Base-by-base conservation (phyloP, 1,140 invertebrate species). In the Scaptomyza hsui region DNA sequence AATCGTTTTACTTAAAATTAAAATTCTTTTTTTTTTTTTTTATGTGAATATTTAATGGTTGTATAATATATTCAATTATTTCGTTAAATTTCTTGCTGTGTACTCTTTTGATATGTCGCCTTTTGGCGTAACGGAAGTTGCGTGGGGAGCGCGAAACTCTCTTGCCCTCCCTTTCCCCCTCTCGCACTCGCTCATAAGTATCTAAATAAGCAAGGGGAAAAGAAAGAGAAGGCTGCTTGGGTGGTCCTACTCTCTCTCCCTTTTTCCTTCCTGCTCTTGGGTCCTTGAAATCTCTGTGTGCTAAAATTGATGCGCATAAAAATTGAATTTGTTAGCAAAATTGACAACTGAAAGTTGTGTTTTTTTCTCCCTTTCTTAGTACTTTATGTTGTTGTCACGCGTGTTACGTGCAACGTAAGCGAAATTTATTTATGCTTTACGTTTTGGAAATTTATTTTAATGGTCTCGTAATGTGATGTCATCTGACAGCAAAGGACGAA, bases 281-380 rank as follows among this genome's bases (percentile, higher is more conserved):
- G 37, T 55, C 26, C 32, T 55, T 59, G n/a, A 45, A 59, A 57
- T 67, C 64, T 49, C 21, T 59, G 47, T 44, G 41, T 24, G 61
- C 7, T 35, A n/a, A 69, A 69, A 63, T 69, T 69, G 59, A 69
- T 63, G 65, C 67, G 67, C 67, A 64, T 70, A 70, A 70, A 70
- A 70, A 70, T 70, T 70, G 51, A 70, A 70, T 70, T 70, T 70
- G 67, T 64, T 70, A 70, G 60, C 35, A 49, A 70, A 64, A 70
- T 70, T 70, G 67, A 70, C 67, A 70, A 64, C 60, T 70, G 35
- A 63, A 70, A 70, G 24, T 70, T 70, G 67, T 63, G 42, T 48
- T 15, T n/a, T 13, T 19, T 9, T 51, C 7, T 26, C 5, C 5
- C 24, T 12, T 12, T 9, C 0, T 35, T n/a, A n/a, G 32, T 35